Evolutionary conservation across 2,797 vertebrate genomes (phyloP).

Genomic region (Pipistrellus kuhlii): DNA sequence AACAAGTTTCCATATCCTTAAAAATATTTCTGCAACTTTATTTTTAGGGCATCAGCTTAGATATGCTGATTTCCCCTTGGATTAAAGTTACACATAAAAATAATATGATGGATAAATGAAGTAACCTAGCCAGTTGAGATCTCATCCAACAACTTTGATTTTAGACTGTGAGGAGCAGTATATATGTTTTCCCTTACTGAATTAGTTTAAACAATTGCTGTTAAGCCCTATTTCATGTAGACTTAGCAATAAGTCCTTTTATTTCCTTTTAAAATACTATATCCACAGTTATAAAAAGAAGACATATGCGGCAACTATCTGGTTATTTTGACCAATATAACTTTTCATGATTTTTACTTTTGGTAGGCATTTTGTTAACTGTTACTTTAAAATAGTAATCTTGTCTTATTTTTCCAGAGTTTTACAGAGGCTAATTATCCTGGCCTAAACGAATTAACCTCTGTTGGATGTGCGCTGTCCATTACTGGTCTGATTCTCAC

Average conservation of each 20-base stretch:
- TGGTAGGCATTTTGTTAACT: constrained; percentile 31
- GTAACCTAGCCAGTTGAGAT: not conserved
- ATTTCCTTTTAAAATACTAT: constrained; percentile 12
- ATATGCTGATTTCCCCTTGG: not conserved
- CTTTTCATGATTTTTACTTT: constrained; percentile 41
- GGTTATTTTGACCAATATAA: constrained; percentile 43
- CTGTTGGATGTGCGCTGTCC: constrained; percentile 85
- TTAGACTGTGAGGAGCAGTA: not conserved
- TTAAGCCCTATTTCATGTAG: not conserved
- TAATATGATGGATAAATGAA: constrained; percentile 21
- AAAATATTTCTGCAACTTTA: constrained; percentile 36
- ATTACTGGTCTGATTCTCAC: constrained; percentile 85
- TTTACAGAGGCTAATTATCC: constrained; percentile 83
- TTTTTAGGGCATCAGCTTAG: not conserved
- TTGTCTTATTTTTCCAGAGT: constrained; percentile 84
- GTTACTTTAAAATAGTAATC: constrained; percentile 47
- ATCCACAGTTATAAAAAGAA: not conserved
- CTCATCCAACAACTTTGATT: not conserved
- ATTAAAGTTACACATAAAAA: constrained; percentile 23
- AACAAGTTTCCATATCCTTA: not conserved
- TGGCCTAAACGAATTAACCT: constrained; percentile 80
- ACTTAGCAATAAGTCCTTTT: constrained; percentile 32
- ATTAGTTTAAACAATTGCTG: not conserved
- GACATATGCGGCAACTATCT: not conserved
- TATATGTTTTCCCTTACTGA: constrained; percentile 1